Conservation (phyloP, 2,797 vertebrate genomes). For the Chelon labrosus region DNA sequence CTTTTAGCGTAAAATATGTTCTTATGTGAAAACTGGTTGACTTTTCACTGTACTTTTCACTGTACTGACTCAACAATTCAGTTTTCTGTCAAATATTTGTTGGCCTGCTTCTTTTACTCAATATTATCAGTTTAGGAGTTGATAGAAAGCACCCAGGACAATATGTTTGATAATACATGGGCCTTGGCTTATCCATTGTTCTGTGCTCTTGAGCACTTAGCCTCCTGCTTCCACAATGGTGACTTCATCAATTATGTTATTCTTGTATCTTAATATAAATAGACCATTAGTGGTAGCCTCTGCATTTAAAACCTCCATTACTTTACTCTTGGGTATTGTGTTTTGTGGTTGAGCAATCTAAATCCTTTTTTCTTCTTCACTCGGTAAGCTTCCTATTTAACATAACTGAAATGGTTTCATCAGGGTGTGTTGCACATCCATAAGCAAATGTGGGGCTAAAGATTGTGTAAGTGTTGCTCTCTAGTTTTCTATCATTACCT, state of each 20-base stretch:
- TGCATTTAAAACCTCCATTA: conserved; percentile 30
- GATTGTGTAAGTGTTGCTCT: conserved; percentile 16
- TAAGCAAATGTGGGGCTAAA: conserved; percentile 13
- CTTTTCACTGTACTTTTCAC: no score
- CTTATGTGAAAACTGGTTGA: neutral
- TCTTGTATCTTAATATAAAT: conserved; percentile 34
- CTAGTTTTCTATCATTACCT: neutral
- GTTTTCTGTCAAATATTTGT: neutral
- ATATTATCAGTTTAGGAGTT: neutral
- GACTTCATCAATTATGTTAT: conserved; percentile 17
- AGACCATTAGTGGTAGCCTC: conserved; percentile 19
- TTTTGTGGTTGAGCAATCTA: conserved; percentile 33
- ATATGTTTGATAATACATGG: neutral
- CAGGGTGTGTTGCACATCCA: conserved; percentile 33
- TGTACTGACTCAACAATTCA: neutral
- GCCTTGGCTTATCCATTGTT: conserved; percentile 11
- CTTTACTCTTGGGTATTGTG: conserved; percentile 15
- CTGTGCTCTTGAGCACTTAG: conserved; percentile 1
- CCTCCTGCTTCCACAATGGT: conserved; percentile 11
- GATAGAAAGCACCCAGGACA: neutral
- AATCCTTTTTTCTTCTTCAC: conserved; percentile 28
- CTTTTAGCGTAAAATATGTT: neutral
- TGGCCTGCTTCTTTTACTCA: neutral
- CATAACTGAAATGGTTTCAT: conserved; percentile 14
- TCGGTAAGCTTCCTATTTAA: conserved; percentile 10